Percentiles rank a stretch among this genome's conserved stretches.
Conservation (phyloP, 2,888 invertebrate species). For the Brenthis ino region DNA sequence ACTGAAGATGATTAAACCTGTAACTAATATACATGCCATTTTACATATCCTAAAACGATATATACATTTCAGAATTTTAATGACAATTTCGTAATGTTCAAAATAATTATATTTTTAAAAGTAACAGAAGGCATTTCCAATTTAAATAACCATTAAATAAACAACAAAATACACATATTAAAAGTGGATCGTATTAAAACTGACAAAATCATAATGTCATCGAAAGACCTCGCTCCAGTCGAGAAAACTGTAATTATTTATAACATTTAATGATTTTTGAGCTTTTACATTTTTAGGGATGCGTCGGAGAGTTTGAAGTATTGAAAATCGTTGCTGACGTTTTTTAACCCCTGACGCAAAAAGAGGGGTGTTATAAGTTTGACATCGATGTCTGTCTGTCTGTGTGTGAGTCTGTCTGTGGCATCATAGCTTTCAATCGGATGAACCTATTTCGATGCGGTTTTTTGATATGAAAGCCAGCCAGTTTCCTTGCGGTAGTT, state of each 20-base stretch:
- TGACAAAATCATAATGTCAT: slow-evolving; percentile 69
- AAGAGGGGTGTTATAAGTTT: too few relatives aligned
- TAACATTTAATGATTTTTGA: slow-evolving; percentile 55
- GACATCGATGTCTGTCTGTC: too few relatives aligned
- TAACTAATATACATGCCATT: too few relatives aligned
- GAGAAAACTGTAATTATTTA: slow-evolving; percentile 63
- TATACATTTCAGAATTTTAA: too few relatives aligned
- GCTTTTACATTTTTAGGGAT: slow-evolving; percentile 41
- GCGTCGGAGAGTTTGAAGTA: slow-evolving; percentile 7
- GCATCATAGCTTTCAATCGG: too few relatives aligned
- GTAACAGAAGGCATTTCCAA: slow-evolving; percentile 12
- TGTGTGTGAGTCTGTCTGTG: too few relatives aligned
- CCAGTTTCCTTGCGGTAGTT: too few relatives aligned
- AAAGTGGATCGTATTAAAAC: slow-evolving; percentile 64
- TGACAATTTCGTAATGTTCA: not conserved
- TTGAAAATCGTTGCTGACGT: not conserved
- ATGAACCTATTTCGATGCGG: too few relatives aligned
- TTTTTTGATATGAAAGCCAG: too few relatives aligned
- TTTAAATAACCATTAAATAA: slow-evolving; percentile 27
- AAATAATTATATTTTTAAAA: slow-evolving; percentile 4
- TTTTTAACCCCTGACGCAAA: not conserved
- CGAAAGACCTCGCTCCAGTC: slow-evolving; percentile 66
- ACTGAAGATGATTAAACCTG: too few relatives aligned
- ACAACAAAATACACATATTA: slow-evolving; percentile 19
- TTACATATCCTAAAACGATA: too few relatives aligned